These are phyloP conservation scores for Trypoxylus dichotomus DNA, from an alignment of 1,140 invertebrate genomes.

Conservation along the genomic window DNA sequence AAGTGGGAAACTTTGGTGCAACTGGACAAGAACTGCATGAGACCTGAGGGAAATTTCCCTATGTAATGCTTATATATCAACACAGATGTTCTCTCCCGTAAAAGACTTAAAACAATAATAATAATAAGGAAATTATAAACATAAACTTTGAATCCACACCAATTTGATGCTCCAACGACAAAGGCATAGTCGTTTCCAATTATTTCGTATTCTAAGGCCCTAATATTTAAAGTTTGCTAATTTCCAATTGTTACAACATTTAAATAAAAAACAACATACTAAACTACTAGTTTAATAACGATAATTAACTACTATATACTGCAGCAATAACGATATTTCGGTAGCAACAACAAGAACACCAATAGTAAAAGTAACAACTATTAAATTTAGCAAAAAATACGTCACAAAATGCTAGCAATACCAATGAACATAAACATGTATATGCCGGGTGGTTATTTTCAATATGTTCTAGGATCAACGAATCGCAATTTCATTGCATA, in stretches of 20 bases:
- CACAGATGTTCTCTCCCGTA: background rate
- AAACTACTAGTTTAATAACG: background rate
- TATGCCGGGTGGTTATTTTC: background rate
- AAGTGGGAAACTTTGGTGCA: conserved; percentile 67
- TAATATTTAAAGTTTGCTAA: background rate
- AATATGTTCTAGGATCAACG: background rate
- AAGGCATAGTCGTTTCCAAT: background rate
- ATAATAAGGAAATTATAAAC: background rate
- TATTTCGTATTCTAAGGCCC: conserved; percentile 24
- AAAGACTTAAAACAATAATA: background rate
- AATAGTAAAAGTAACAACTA: conserved; percentile 27
- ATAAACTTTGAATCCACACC: background rate
- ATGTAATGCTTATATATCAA: conserved; percentile 12
- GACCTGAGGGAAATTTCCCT: conserved; percentile 39
- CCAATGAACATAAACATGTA: background rate
- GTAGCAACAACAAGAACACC: conserved; percentile 11
- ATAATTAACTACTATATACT: background rate
- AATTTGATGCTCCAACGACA: conserved; percentile 6
- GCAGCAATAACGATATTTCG: background rate
- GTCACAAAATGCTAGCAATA: conserved; percentile 1
- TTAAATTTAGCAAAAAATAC: conserved; percentile 27
- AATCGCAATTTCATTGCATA: no score
- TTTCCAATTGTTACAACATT: background rate
- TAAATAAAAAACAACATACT: conserved; percentile 12
- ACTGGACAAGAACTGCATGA: conserved; percentile 65